Evolutionary conservation across 2,113 vertebrate genomes (phyloP), one percentile per base, ranked within the genome.

Genomic region (Nerophis lumbriciformis): DNA sequence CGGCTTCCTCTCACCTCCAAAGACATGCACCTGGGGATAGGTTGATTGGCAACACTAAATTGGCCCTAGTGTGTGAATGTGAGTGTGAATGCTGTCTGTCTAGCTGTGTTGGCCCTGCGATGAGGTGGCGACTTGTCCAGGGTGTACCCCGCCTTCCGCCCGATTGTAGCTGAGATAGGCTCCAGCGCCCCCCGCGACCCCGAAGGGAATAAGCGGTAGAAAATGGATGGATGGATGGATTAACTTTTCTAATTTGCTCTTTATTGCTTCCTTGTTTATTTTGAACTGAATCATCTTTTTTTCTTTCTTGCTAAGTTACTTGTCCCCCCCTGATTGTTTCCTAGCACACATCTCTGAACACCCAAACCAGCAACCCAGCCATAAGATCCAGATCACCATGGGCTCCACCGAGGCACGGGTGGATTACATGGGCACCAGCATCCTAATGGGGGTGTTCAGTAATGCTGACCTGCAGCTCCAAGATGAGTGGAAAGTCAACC

Each of bases 361-460:
- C 71, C 97, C 96, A 12, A 97, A 95, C 85, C 95, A 98, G 76
- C 96, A 99, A 60, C 97, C 97, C 64, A 96, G 89, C 85, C 97
- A 99, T 71, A 98, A 98, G 89, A 97, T 99, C 80, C 94, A 98
- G 80, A 95, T 98, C 84, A 98, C 97, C 6, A 94, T 99, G 96
- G 97, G 97, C 61, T 99, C 97, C n/a, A 99, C 97, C 5, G 97
- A 99, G 87, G 94, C 95, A 1, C 93, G 97, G 7, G 93, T 99
- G 73, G 97, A 99, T 83, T 99, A 99, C 71, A 99, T 99, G 97
- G 97, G 97, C 52, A 96, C 97, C 72, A 98, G 96, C 75, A 99
- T 99, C 81, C 88, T 99, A 58, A 99, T 99, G 97, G 97, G 96
- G 0, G 92, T 98, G 67, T 99, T 99, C 85, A 99, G 96, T 83